A percentile compares a stretch with the other conserved stretches of the same genome.
phyloP scores from a whole-genome alignment of 2,888 invertebrate genomes.

The Erebia ligea region DNA sequence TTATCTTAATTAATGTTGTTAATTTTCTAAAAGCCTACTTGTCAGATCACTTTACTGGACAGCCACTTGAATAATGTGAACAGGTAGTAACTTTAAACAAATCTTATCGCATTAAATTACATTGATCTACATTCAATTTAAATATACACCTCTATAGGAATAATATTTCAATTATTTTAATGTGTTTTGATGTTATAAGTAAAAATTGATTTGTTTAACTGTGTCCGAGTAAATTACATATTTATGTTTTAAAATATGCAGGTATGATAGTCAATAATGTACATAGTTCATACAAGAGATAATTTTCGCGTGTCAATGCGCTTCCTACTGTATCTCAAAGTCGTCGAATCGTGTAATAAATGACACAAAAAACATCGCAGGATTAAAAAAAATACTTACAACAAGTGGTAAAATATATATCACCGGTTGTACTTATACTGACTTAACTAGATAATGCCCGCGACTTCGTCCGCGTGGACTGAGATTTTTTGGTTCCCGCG shows the following conservation, averaged over 20 bases:
- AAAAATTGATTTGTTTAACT: constrained; percentile 23
- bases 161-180: constrained; percentile 32
- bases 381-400: not conserved
- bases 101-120: constrained; percentile 26
- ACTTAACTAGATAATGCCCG: no score
- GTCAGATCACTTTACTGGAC: no score
- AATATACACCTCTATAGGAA: constrained; percentile 28
- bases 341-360: no score
- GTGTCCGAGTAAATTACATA: not conserved
- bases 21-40: no score
- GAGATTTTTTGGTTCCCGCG: no score
- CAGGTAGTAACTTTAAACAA: constrained; percentile 17
- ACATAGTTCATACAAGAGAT: not conserved
- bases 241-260: no score
- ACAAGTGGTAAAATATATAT: not conserved
- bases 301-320: no score
- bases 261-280: not conserved
- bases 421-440: no score
- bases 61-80: not conserved
- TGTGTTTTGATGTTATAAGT: constrained; percentile 13
- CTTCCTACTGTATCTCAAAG: no score
- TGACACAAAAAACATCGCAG: not conserved
- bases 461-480: no score
- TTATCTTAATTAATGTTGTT: no score
- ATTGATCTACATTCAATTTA: constrained; percentile 30